A percentile compares a stretch with the other conserved stretches of the same genome.
phyloP scores from a whole-genome alignment of 2,888 invertebrate species.

The Enchytraeus crypticus region DNA sequence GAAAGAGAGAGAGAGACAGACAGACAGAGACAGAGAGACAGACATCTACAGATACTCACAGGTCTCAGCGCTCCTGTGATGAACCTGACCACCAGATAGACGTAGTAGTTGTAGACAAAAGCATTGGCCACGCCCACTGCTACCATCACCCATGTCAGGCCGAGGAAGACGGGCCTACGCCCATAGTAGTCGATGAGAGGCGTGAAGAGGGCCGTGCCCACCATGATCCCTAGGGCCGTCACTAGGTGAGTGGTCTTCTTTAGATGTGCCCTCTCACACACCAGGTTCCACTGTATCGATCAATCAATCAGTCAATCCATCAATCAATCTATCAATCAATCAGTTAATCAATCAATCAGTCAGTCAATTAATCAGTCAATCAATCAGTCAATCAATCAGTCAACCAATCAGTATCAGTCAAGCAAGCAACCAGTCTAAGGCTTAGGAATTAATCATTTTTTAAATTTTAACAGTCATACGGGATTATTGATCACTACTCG shows the following conservation, averaged over 20 bases:
- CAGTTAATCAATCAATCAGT: no score
- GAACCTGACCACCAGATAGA: constrained; percentile 28
- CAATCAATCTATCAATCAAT: no score
- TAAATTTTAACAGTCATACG: no score
- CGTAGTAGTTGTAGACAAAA: constrained; percentile 26
- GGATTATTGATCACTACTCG: no score
- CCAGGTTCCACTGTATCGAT: constrained; percentile 29
- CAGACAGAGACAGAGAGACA: no score
- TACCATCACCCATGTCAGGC: constrained; percentile 24
- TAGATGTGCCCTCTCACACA: constrained; percentile 27
- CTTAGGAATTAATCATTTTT: no score
- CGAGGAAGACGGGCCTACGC: constrained; percentile 29
- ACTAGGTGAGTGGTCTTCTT: constrained; percentile 28
- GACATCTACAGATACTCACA: constrained; percentile 23
- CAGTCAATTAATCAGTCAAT: no score
- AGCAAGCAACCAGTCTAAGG: no score
- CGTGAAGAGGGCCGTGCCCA: constrained; percentile 29
- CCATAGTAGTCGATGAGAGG: constrained; percentile 26
- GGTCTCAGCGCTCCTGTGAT: constrained; percentile 31
- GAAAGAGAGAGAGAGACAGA: no score
- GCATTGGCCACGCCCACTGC: constrained; percentile 24
- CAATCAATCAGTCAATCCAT: no score
- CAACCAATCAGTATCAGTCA: no score
- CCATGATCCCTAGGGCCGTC: constrained; percentile 28
- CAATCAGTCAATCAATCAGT: no score